Conservation (phyloP, 2,797 vertebrate species). For the Garrulus glandarius region DNA sequence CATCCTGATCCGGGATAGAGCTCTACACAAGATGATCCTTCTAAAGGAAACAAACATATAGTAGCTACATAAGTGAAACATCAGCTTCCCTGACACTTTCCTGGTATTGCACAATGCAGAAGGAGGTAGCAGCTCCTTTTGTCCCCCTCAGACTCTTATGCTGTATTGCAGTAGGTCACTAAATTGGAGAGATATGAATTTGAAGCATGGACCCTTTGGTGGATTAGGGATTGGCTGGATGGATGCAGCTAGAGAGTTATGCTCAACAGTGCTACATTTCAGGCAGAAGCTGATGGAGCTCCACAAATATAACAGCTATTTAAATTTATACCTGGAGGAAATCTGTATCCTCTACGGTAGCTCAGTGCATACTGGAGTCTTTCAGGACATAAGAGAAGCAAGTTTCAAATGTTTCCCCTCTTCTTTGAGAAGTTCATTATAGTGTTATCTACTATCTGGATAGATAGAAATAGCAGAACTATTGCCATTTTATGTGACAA, state of each 20-base stretch:
- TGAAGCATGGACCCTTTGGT: background rate
- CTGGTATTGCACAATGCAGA: background rate
- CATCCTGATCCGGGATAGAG: background rate
- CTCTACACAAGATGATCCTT: background rate
- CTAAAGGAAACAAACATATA: background rate
- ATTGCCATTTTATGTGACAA: background rate
- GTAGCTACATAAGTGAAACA: background rate
- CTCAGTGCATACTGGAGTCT: background rate
- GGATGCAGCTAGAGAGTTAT: background rate
- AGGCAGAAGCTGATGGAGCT: background rate
- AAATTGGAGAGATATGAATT: background rate
- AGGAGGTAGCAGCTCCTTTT: background rate
- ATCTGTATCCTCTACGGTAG: background rate
- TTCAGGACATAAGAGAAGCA: background rate
- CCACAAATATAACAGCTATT: background rate
- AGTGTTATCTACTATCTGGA: background rate
- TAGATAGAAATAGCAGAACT: background rate
- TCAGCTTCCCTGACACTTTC: background rate
- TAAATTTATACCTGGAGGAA: background rate
- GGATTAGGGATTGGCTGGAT: background rate
- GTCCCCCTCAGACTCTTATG: background rate
- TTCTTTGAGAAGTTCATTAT: background rate
- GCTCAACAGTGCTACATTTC: accelerated
- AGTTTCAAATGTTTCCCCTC: background rate
- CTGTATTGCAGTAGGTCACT: background rate